Conservation (phyloP, 2,888 invertebrate species). For the Blastobasis adustella region DNA sequence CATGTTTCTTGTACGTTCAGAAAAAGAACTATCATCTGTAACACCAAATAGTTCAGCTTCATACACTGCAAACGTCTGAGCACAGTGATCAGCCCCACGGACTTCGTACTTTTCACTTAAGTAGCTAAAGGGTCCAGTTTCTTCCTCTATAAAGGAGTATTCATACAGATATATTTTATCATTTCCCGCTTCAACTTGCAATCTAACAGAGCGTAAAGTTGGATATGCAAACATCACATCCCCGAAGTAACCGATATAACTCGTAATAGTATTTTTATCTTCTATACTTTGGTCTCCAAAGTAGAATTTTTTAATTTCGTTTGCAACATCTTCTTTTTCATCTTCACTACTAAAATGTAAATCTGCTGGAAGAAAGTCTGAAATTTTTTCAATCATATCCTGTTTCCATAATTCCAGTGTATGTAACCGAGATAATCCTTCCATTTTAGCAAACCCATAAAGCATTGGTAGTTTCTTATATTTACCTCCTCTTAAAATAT, state of each 20-base stretch:
- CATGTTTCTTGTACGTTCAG: not conserved
- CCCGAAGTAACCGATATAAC: conserved; percentile 33
- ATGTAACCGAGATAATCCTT: conserved; percentile 26
- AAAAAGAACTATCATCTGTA: not conserved
- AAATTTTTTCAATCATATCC: no score
- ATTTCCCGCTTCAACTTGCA: conserved; percentile 21
- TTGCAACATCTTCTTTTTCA: conserved; percentile 29
- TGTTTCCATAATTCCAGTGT: conserved; percentile 24
- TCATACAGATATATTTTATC: conserved; percentile 20
- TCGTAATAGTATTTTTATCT: conserved; percentile 22
- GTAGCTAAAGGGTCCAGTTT: not conserved
- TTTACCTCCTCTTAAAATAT: conserved; percentile 26
- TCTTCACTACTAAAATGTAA: no score
- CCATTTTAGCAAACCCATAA: conserved; percentile 41
- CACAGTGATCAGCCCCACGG: conserved; percentile 4
- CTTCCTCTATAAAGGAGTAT: conserved; percentile 16
- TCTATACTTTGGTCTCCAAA: conserved; percentile 33
- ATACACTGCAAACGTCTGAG: conserved; percentile 4
- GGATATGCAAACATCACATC: conserved; percentile 38
- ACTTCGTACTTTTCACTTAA: not conserved
- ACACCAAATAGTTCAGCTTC: not conserved
- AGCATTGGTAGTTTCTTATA: conserved; percentile 33
- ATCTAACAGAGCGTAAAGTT: conserved; percentile 14
- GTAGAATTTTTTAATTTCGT: conserved; percentile 31
- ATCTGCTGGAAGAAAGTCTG: no score